These are phyloP conservation scores for Monopterus albus DNA, from an alignment of 2,113 vertebrate genomes.

Conservation along the genomic window DNA sequence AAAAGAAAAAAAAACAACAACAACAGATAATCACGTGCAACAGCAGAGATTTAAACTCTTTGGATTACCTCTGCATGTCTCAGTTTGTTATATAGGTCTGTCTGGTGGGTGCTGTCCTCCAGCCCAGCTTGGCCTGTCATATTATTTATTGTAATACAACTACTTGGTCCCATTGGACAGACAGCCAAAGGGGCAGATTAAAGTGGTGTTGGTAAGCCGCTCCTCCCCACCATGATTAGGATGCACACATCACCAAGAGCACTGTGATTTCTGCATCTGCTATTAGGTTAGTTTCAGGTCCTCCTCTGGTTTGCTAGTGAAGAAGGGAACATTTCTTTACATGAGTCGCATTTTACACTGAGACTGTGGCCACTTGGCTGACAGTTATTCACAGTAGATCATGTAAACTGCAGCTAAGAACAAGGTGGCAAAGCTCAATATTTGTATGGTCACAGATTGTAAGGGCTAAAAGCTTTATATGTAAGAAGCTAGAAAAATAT, in stretches of 20 bases:
- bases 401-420: background rate
- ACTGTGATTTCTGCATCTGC: slow-evolving; percentile 28
- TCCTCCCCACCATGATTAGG: slow-evolving; percentile 9
- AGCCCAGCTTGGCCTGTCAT: slow-evolving; percentile 47
- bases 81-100: slow-evolving; percentile 82
- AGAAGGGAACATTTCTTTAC: background rate
- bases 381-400: too few relatives aligned
- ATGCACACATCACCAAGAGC: slow-evolving; percentile 13
- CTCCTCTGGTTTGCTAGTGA: background rate
- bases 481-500: too few relatives aligned
- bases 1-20: slow-evolving; percentile 50
- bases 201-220: slow-evolving; percentile 58
- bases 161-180: slow-evolving; percentile 63
- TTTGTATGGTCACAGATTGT: background rate
- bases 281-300: slow-evolving; percentile 3
- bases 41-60: slow-evolving; percentile 79
- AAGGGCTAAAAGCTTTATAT: too few relatives aligned
- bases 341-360: background rate
- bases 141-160: slow-evolving; percentile 74
- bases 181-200: slow-evolving; percentile 66
- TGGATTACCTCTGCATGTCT: slow-evolving; percentile 81
- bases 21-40: slow-evolving; percentile 75
- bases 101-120: slow-evolving; percentile 57
- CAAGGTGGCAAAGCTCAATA: background rate
- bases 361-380: background rate